These are phyloP conservation scores for Siniperca knerii DNA, from an alignment of 2,113 vertebrate species.

Conservation along the genomic window DNA sequence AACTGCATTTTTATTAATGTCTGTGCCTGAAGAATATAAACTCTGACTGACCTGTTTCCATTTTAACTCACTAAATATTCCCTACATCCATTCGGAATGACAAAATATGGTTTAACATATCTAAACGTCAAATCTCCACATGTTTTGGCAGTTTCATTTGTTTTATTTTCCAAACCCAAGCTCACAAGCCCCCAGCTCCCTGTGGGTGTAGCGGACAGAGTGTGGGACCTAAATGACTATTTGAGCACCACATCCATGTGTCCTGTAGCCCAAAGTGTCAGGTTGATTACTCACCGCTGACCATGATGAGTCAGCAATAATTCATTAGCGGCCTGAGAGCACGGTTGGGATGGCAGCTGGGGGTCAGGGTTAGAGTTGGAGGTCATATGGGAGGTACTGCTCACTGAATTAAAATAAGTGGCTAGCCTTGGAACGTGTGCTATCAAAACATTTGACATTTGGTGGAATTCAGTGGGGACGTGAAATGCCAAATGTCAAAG, in stretches of 20 bases:
- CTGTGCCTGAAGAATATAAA: background rate
- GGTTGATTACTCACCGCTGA: slow-evolving; percentile 72
- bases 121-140: background rate
- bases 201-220: slow-evolving; percentile 43
- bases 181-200: background rate
- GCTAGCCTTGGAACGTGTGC: slow-evolving; percentile 42
- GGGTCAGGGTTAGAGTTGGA: slow-evolving; percentile 63
- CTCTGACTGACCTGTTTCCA: background rate
- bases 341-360: slow-evolving; percentile 53
- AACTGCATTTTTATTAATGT: slow-evolving; percentile 8
- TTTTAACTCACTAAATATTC: slow-evolving; percentile 4
- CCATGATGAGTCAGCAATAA: slow-evolving; percentile 83
- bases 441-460: slow-evolving; percentile 71
- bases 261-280: slow-evolving; percentile 67
- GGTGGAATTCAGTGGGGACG: slow-evolving; percentile 54
- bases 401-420: slow-evolving; percentile 72
- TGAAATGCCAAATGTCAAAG: slow-evolving; percentile 54
- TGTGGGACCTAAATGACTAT: slow-evolving; percentile 70
- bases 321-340: slow-evolving; percentile 69
- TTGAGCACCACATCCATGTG: slow-evolving; percentile 63
- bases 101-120: slow-evolving; percentile 1
- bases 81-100: background rate
- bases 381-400: slow-evolving; percentile 68
- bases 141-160: slow-evolving; percentile 11
- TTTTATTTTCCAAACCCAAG: slow-evolving; percentile 26